Evolutionary conservation across 2,888 invertebrate genomes (phyloP).

Genomic region (Craniophora ligustri): DNA sequence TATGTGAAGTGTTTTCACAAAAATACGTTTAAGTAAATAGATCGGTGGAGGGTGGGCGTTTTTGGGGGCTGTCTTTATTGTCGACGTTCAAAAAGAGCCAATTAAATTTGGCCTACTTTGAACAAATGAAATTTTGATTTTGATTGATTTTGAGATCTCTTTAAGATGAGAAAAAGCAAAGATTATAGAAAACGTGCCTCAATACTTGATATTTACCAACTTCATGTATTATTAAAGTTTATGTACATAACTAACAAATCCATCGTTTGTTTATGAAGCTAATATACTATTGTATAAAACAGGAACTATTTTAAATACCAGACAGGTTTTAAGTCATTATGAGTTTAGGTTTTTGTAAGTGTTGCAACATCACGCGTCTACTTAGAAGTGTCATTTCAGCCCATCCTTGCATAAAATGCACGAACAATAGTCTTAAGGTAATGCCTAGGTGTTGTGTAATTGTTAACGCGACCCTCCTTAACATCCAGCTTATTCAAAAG

Average conservation of each 20-base stretch:
- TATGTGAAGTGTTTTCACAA: too few relatives aligned
- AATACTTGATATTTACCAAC: neutral
- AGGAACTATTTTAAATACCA: constrained; percentile 19
- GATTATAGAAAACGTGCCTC: neutral
- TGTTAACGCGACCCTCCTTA: constrained; percentile 71
- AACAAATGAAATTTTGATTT: too few relatives aligned
- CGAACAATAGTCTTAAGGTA: constrained; percentile 62
- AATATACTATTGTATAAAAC: constrained; percentile 5
- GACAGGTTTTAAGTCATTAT: constrained; percentile 27
- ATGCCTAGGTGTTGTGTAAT: constrained; percentile 74
- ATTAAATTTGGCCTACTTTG: too few relatives aligned
- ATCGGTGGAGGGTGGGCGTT: too few relatives aligned
- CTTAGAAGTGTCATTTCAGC: constrained; percentile 57
- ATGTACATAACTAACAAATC: neutral
- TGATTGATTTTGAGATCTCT: too few relatives aligned
- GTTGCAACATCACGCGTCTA: constrained; percentile 68
- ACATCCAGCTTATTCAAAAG: constrained; percentile 69
- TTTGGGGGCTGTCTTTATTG: too few relatives aligned
- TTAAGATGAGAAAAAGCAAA: too few relatives aligned
- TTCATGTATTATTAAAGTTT: neutral
- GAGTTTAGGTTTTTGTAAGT: constrained; percentile 51
- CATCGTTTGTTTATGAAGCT: neutral
- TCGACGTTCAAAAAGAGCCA: too few relatives aligned
- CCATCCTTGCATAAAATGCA: constrained; percentile 60
- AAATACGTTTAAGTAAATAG: too few relatives aligned